Percentiles rank a stretch among this genome's conserved stretches.
Conservation (phyloP, 2,888 invertebrate genomes). For the Perithous albicinctus region DNA sequence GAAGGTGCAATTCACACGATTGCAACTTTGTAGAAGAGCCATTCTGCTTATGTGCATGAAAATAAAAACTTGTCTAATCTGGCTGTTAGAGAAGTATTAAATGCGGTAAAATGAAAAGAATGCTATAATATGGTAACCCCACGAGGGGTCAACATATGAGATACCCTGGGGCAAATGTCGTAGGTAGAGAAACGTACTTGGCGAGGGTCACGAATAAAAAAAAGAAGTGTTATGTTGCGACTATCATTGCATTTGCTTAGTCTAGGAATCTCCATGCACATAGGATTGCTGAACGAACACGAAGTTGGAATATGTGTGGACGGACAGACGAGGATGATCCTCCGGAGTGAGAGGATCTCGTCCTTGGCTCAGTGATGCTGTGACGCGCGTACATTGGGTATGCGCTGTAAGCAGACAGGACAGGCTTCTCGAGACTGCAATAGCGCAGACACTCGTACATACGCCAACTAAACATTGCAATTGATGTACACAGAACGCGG, state of each 20-base stretch:
- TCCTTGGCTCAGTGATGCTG: constrained; percentile 73
- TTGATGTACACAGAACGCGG: constrained; percentile 27
- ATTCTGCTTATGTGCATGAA: neutral
- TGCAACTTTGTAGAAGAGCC: constrained; percentile 5
- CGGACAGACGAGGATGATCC: constrained; percentile 58
- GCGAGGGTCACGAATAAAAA: neutral
- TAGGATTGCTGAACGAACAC: constrained; percentile 2
- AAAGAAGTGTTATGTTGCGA: constrained; percentile 19
- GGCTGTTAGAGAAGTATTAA: neutral
- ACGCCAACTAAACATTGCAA: neutral
- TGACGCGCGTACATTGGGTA: constrained; percentile 39
- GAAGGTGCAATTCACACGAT: neutral
- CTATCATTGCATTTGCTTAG: constrained; percentile 27
- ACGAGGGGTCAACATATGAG: constrained; percentile 1
- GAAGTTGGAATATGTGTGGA: constrained; percentile 6
- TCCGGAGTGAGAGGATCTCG: constrained; percentile 71
- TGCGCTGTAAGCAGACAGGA: constrained; percentile 27
- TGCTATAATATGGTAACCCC: constrained; percentile 14
- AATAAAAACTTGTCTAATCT: neutral
- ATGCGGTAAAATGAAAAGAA: neutral
- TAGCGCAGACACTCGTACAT: neutral
- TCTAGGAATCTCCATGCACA: constrained; percentile 5
- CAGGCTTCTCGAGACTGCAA: constrained; percentile 30
- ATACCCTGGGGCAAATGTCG: neutral
- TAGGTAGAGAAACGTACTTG: neutral